Evolutionary conservation across 2,888 invertebrate genomes (phyloP).

Genomic region (Aricia artaxerxes): DNA sequence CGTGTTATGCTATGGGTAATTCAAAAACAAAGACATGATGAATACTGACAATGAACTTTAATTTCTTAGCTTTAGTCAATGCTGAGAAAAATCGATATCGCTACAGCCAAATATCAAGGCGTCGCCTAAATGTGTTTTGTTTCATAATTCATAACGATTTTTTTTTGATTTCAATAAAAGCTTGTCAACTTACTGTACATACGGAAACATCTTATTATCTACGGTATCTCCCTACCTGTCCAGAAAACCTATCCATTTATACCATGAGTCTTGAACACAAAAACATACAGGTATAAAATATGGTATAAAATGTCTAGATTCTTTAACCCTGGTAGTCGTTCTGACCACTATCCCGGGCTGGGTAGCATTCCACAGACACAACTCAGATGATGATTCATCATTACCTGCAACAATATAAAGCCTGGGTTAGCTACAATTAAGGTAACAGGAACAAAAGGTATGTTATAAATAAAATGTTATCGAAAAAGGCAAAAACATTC

Average conservation of each 20-base stretch:
- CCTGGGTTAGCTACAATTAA: conserved; percentile 29
- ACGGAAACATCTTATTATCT: too few species aligned
- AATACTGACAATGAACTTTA: too few species aligned
- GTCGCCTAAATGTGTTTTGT: too few species aligned
- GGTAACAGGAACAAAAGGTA: not conserved
- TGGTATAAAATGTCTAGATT: conserved; percentile 5
- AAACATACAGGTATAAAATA: not conserved
- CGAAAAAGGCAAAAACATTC: too few species aligned
- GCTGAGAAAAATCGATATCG: too few species aligned
- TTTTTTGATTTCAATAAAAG: not conserved
- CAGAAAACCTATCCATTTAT: not conserved
- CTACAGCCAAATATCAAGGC: too few species aligned
- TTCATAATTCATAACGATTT: not conserved
- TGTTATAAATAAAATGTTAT: too few species aligned
- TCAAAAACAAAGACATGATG: too few species aligned
- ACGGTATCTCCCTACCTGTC: not conserved
- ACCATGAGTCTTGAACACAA: not conserved
- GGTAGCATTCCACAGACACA: not conserved
- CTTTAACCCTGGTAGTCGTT: not conserved
- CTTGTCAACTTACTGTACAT: not conserved
- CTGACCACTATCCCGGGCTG: not conserved
- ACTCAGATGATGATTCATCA: conserved; percentile 5
- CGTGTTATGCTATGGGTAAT: too few species aligned
- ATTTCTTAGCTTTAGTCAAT: too few species aligned
- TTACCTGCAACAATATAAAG: conserved; percentile 15